A percentile compares a stretch with the other conserved stretches of the same genome.
These are phyloP conservation scores for Psittacus erithacus DNA, from an alignment of 2,113 vertebrate species.

Conservation along the genomic window DNA sequence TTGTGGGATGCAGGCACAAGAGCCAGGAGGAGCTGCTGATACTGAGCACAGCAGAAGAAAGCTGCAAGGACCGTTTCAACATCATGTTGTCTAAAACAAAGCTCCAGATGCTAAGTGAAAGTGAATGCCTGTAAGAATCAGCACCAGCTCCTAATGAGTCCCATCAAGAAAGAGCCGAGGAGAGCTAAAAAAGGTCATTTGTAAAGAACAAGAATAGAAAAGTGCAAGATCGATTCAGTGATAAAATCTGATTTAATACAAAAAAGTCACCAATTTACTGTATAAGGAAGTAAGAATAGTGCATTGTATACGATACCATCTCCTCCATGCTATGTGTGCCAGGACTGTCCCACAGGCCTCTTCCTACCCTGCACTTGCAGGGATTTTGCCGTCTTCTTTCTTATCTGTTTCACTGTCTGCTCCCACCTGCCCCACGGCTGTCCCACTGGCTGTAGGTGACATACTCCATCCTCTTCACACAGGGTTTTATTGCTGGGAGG, in stretches of 20 bases:
- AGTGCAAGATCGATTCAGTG: conserved; percentile 50
- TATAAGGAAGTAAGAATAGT: conserved; percentile 61
- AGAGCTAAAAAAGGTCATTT: conserved; percentile 73
- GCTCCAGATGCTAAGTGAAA: conserved; percentile 61
- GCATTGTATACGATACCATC: background rate
- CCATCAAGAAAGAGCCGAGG: conserved; percentile 63
- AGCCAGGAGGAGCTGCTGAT: background rate
- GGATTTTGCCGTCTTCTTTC: background rate
- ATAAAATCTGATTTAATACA: conserved; percentile 67
- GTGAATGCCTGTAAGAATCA: conserved; percentile 51
- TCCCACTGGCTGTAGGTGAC: background rate
- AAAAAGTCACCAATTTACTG: conserved; percentile 68
- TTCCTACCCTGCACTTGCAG: background rate
- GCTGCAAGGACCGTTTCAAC: background rate
- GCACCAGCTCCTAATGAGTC: conserved; percentile 66
- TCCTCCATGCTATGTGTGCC: background rate
- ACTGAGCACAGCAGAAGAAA: background rate
- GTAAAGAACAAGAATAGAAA: conserved; percentile 64
- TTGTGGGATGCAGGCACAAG: background rate
- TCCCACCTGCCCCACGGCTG: background rate
- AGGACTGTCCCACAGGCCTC: conserved; percentile 4
- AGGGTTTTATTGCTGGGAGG: rapidly evolving
- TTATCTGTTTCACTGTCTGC: background rate
- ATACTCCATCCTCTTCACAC: rapidly evolving
- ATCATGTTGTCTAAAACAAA: conserved; percentile 20